Conservation (phyloP, 2,113 vertebrate species). For the Tupaia tana region DNA sequence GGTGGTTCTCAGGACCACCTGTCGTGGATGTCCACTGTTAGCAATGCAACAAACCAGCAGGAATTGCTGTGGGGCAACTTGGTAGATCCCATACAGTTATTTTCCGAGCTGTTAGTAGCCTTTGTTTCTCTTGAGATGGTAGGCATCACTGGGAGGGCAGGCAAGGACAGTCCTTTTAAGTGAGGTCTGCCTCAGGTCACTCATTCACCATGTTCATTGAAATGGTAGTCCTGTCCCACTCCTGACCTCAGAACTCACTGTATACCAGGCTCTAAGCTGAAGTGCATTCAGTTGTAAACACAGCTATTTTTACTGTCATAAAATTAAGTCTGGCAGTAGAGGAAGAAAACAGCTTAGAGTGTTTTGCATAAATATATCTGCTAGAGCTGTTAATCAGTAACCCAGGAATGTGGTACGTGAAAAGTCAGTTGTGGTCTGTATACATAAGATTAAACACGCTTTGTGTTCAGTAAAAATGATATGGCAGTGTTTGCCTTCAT, state of each 20-base stretch:
- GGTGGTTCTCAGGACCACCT: background rate
- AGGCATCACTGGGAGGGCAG: background rate
- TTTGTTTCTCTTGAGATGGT: background rate
- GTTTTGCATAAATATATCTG: slow-evolving; percentile 68
- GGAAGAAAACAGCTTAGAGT: slow-evolving; percentile 57
- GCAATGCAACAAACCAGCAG: background rate
- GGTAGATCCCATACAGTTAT: background rate
- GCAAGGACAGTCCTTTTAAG: background rate
- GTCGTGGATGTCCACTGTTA: background rate
- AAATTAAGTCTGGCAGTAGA: slow-evolving; percentile 37
- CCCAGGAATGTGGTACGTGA: slow-evolving; percentile 62
- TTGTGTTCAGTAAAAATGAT: slow-evolving; percentile 71
- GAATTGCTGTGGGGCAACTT: background rate
- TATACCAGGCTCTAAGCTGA: background rate
- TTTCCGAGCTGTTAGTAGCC: background rate
- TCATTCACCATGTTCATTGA: background rate
- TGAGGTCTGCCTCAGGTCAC: background rate
- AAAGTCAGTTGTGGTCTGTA: slow-evolving; percentile 79
- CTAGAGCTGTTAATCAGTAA: slow-evolving; percentile 85
- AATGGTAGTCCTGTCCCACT: background rate
- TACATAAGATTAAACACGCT: slow-evolving; percentile 84
- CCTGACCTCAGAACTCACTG: background rate
- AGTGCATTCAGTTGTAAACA: background rate
- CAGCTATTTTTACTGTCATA: slow-evolving; percentile 49
- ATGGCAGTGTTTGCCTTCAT: slow-evolving; percentile 80